These are phyloP conservation scores for Drosophila affinis DNA, from an alignment of 2,888 invertebrate genomes.

Conservation along the genomic window DNA sequence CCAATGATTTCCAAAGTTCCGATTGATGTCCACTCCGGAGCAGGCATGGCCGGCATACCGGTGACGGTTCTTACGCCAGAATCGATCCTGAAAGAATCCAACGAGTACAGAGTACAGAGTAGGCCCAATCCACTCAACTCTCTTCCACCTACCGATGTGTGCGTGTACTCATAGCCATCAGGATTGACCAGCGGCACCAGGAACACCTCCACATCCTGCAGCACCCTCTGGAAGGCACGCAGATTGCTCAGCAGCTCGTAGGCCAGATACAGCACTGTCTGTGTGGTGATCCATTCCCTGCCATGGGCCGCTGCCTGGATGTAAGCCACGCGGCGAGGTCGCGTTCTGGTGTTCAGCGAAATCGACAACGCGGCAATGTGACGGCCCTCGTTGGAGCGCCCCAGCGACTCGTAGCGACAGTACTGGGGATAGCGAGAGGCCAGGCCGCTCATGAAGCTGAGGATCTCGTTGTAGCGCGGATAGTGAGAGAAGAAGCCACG, in stretches of 20 bases:
- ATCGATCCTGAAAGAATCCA: constrained; percentile 75
- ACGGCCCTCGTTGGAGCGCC: constrained; percentile 81
- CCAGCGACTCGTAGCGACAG: constrained; percentile 81
- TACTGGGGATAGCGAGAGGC: constrained; percentile 79
- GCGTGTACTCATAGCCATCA: constrained; percentile 83
- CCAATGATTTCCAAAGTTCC: constrained; percentile 91
- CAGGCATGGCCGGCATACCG: constrained; percentile 84
- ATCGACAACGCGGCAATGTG: constrained; percentile 81
- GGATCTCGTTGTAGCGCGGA: constrained; percentile 81
- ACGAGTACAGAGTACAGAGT: not conserved
- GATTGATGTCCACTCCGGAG: constrained; percentile 89
- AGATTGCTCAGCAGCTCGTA: constrained; percentile 87
- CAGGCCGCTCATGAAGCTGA: constrained; percentile 81
- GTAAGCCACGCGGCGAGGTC: constrained; percentile 80
- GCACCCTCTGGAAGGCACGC: constrained; percentile 76
- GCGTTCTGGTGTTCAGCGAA: constrained; percentile 72
- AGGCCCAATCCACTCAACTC: no score
- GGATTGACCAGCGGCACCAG: constrained; percentile 83
- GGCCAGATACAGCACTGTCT: constrained; percentile 87
- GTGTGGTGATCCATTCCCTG: constrained; percentile 90
- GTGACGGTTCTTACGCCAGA: constrained; percentile 90
- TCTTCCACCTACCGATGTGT: constrained; percentile 70
- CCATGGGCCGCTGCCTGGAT: constrained; percentile 83
- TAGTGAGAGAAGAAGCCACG: constrained; percentile 81
- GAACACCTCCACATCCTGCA: constrained; percentile 81